Conservation (phyloP, 2,797 vertebrate species). For the Limnodromus scolopaceus region DNA sequence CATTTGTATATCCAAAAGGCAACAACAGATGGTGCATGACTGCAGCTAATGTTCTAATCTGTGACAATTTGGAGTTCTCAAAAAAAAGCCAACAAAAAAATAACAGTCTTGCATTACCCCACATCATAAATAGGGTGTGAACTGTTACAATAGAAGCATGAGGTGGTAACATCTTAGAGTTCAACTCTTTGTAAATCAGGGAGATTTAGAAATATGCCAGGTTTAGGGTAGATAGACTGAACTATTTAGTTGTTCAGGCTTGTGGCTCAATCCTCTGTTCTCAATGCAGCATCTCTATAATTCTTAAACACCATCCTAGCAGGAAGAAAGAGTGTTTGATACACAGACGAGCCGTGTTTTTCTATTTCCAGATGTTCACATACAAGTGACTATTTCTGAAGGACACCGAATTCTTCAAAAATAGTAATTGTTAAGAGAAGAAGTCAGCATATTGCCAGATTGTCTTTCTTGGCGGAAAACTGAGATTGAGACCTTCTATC, state of each 20-base stretch:
- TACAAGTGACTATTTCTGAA: not conserved
- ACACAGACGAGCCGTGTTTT: rapidly evolving
- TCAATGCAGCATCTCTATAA: not conserved
- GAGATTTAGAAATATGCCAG: not conserved
- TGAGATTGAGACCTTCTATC: not conserved
- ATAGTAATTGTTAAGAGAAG: not conserved
- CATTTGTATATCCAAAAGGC: not conserved
- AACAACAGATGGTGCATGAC: not conserved
- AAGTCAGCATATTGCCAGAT: not conserved
- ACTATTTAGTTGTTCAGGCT: not conserved
- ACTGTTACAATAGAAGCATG: not conserved
- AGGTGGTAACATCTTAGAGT: not conserved
- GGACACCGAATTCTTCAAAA: not conserved
- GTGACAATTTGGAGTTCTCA: not conserved
- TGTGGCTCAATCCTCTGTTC: not conserved
- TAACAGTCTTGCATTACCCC: not conserved
- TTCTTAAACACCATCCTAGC: not conserved
- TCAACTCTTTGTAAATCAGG: not conserved
- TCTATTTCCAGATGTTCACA: not conserved
- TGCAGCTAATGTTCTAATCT: not conserved
- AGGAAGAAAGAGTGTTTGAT: not conserved
- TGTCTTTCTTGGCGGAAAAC: not conserved
- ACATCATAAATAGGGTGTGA: not conserved
- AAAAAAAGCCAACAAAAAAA: not conserved
- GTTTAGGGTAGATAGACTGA: not conserved